Conservation (phyloP, 2,888 invertebrate species). For the Trachelus iudaicus region DNA sequence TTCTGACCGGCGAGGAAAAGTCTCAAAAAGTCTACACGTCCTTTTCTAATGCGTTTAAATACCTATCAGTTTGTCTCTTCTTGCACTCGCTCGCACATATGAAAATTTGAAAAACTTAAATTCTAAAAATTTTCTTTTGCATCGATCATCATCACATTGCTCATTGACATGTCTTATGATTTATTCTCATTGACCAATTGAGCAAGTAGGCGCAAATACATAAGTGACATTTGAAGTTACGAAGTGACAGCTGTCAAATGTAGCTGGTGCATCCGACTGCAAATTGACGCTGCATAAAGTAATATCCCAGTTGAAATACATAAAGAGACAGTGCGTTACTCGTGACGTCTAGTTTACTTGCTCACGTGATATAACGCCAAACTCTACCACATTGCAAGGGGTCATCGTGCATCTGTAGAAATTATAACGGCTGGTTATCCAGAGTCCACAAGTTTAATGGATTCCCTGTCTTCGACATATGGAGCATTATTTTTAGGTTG, state of each 20-base stretch:
- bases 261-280: background rate
- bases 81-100: too few relatives aligned
- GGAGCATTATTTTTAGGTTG: slow-evolving; percentile 1
- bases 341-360: background rate
- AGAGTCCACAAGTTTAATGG: background rate
- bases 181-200: background rate
- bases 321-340: background rate
- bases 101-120: too few relatives aligned
- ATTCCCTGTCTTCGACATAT: background rate
- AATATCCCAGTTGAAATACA: background rate
- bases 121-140: too few relatives aligned
- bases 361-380: background rate
- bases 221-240: background rate
- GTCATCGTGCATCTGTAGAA: background rate
- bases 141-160: too few relatives aligned
- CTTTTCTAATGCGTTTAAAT: too few relatives aligned
- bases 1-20: too few relatives aligned
- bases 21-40: too few relatives aligned
- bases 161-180: too few relatives aligned
- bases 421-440: background rate
- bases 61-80: too few relatives aligned
- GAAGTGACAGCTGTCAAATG: background rate
- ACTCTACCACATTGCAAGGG: background rate
- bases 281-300: background rate
- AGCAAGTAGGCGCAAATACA: background rate